Percentiles rank a stretch among this genome's conserved stretches.
phyloP scores from a whole-genome alignment of 1,140 invertebrate genomes.

The Leptopilina boulardi region DNA sequence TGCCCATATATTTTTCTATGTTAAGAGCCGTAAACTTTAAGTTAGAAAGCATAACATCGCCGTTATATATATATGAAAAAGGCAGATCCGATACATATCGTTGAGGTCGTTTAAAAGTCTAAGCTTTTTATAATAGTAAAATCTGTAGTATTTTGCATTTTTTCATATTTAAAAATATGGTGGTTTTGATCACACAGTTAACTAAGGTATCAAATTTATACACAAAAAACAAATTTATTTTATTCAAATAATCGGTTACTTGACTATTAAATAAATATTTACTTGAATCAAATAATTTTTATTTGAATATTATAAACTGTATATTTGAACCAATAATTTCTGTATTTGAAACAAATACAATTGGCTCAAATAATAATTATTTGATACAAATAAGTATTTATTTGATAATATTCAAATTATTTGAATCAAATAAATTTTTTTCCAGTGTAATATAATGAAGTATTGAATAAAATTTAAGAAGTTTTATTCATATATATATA shows the following conservation, averaged over 20 bases:
- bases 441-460: not conserved
- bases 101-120: not conserved
- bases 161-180: not conserved
- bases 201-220: too few relatives aligned
- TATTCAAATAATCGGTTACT: too few relatives aligned
- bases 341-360: too few relatives aligned
- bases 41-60: slow-evolving; percentile 36
- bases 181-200: not conserved
- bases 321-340: too few relatives aligned
- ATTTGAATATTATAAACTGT: too few relatives aligned
- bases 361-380: too few relatives aligned
- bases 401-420: too few relatives aligned
- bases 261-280: too few relatives aligned
- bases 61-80: slow-evolving; percentile 8
- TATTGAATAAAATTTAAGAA: not conserved
- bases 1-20: not conserved
- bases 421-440: too few relatives aligned
- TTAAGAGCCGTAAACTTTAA: slow-evolving; percentile 35
- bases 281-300: too few relatives aligned
- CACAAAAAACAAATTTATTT: too few relatives aligned
- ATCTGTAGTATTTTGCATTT: not conserved
- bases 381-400: too few relatives aligned
- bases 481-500: not conserved
- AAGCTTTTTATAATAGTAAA: not conserved
- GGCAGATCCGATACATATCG: not conserved